Evolutionary conservation across 2,113 vertebrate genomes (phyloP).

Genomic region (Melanerpes formicivorus): DNA sequence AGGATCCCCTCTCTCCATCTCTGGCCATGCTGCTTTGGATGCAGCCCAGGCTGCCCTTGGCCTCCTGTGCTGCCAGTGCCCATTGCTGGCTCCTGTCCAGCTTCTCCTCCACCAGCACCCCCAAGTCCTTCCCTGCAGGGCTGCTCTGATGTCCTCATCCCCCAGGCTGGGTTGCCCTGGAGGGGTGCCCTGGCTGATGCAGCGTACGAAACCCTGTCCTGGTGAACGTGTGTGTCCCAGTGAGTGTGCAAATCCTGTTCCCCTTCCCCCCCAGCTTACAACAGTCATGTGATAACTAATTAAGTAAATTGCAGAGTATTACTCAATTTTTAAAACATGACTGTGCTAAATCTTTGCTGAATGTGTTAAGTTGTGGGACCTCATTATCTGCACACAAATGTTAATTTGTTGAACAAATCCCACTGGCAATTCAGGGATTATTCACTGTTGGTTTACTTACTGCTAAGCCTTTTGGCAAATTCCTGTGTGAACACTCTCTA

Average conservation of each 20-base stretch:
- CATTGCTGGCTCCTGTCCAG: no score
- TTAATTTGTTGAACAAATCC: constrained; percentile 81
- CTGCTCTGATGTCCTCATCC: no score
- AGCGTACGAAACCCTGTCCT: background rate
- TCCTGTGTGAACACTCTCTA: constrained; percentile 68
- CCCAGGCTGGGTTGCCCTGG: no score
- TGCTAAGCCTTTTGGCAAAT: constrained; percentile 78
- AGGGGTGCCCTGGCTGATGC: no score
- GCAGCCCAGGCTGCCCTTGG: no score
- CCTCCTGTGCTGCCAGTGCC: no score
- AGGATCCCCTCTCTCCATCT: no score
- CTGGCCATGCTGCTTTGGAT: no score
- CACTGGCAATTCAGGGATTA: constrained; percentile 70
- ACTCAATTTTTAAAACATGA: constrained; percentile 50
- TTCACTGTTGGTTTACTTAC: constrained; percentile 77
- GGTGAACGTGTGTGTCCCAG: background rate
- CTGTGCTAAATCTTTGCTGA: constrained; percentile 60
- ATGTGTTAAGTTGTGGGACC: constrained; percentile 61
- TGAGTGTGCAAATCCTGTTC: constrained; percentile 1
- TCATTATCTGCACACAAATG: constrained; percentile 78
- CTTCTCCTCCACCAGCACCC: no score
- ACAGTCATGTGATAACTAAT: constrained; percentile 53
- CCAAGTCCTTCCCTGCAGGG: no score
- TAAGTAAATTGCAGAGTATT: constrained; percentile 63
- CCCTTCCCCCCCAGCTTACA: background rate